phyloP scores from a whole-genome alignment of 1,140 invertebrate genomes.

The Apis laboriosa region DNA sequence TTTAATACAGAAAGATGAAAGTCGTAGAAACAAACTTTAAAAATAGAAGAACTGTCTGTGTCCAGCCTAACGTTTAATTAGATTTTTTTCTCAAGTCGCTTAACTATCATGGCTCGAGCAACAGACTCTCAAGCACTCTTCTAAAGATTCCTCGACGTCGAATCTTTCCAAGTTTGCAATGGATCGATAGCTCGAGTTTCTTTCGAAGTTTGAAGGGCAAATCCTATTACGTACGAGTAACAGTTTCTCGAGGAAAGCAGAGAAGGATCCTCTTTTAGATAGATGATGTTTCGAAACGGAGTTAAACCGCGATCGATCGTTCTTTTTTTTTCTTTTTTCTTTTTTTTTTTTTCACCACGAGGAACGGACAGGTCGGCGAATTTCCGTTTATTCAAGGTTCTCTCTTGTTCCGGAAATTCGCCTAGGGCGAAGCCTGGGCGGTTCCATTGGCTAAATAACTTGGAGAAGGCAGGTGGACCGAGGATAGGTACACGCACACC shows the following conservation, averaged over 20 bases:
- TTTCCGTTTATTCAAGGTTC: conserved; percentile 50
- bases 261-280: neutral
- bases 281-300: neutral
- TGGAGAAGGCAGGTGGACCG: conserved; percentile 56
- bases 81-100: neutral
- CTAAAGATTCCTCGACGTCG: neutral
- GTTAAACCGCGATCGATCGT: neutral
- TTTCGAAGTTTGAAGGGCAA: neutral
- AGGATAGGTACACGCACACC: conserved; percentile 40
- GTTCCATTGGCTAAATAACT: conserved; percentile 58
- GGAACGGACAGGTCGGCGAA: neutral
- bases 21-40: neutral
- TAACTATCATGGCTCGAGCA: neutral
- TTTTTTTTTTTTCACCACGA: neutral
- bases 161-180: neutral
- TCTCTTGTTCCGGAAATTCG: conserved; percentile 57
- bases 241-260: no score
- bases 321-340: neutral
- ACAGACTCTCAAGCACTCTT: neutral
- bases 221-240: neutral
- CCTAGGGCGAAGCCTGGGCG: conserved; percentile 51
- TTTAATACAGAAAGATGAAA: neutral
- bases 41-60: neutral
- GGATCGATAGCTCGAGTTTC: neutral
- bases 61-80: neutral